Conservation (phyloP, 2,797 vertebrate genomes). For the Mormyrus hasselquistii region DNA sequence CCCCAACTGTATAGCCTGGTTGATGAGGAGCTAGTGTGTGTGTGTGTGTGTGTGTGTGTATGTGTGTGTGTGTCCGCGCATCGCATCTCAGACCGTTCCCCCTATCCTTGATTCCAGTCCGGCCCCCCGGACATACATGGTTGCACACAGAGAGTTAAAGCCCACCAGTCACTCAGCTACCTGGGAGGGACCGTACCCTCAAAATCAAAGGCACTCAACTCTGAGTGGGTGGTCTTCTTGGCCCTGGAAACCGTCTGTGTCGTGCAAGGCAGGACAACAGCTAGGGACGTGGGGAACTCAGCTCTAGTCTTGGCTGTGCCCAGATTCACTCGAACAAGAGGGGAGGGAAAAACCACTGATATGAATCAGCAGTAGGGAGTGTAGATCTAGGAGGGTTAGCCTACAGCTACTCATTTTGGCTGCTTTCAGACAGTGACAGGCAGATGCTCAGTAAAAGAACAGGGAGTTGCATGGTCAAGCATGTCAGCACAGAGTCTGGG, state of each 20-base stretch:
- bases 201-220: slow-evolving; percentile 6
- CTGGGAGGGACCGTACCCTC: background rate
- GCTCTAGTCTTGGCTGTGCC: background rate
- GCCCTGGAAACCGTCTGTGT: slow-evolving; percentile 3
- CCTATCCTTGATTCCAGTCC: background rate
- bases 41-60: background rate
- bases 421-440: background rate
- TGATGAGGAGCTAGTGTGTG: slow-evolving; percentile 48
- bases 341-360: background rate
- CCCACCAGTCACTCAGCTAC: background rate
- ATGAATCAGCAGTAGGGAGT: background rate
- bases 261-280: background rate
- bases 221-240: slow-evolving; percentile 46
- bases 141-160: slow-evolving; percentile 13
- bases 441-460: background rate
- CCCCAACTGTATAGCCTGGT: slow-evolving; percentile 58
- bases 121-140: slow-evolving; percentile 20
- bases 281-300: background rate
- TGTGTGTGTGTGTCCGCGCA: background rate
- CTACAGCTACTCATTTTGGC: background rate
- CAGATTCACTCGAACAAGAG: slow-evolving; percentile 17
- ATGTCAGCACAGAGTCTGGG: background rate
- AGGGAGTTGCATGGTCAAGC: background rate
- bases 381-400: background rate
- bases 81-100: background rate